Base-by-base conservation (phyloP, 2,797 vertebrate species). In the Coluber constrictor region DNA sequence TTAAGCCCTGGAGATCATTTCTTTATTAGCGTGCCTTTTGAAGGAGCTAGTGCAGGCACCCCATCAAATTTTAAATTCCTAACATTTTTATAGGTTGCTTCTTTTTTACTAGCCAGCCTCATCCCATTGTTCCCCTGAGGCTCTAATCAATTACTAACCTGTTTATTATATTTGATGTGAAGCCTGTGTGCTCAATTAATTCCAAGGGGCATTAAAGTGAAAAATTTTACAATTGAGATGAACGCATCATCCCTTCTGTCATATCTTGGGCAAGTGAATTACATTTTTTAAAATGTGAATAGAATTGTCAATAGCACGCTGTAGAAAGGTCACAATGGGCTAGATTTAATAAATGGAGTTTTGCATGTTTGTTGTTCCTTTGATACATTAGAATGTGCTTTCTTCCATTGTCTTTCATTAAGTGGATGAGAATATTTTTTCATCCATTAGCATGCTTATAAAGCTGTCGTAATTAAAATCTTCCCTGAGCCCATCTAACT, bases 271-370 rank as follows among this genome's bases (percentile, higher is more conserved):
- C 96, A 96, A 90, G 94, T 95, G 97, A 98, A 98, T 98, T 97
- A 97, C 95, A 97, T 98, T 98, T 83, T 97, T 96, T 96, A 94
- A 97, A 97, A 97, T 96, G 96, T 97, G 98, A 97, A 97, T 90
- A 51, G 96, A 97, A 97, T 98, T 97, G 97, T 97, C 97, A 98
- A 97, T 98, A 98, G 97, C 94, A 94, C 86, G 74, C 96, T 96
- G 96, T 95, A 96, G 93, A 97, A 97, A 98, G 97, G 97, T 98
- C 96, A 97, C 94, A 60, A 94, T 96, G 97, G 97, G 96, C 96
- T 96, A 96, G 91, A 92, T 97, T 96, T 96, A 96, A 96, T 95
- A 96, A 94, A 97, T 96, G 92, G 70, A 79, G 92, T 95, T 91
- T 94, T 32, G 61, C 59, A 32, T 32, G 92, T 87, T 51, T 32